Evolutionary conservation across 2,888 invertebrate species (phyloP), one percentile per base, ranked within the genome.

Genomic region (Caenorhabditis sinica): DNA sequence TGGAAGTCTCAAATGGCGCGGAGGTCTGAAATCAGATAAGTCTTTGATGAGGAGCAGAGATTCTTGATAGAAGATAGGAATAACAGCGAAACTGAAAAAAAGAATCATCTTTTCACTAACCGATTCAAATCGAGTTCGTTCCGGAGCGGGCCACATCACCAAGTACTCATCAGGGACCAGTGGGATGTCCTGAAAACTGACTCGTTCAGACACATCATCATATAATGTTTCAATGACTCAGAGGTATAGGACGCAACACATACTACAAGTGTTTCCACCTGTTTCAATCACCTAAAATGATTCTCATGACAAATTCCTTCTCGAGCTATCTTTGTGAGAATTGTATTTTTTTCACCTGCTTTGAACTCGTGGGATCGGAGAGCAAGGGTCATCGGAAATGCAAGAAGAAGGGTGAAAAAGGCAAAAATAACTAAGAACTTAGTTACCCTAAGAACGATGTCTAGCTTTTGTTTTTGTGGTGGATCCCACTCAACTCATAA

Each of bases 121-220:
- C 56, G 66, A 45, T 72, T 72, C 23, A 23, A 23, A n/a, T 49
- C 49, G 20, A n/a, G 20, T 1, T 20, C 20, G n/a, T 20, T 60
- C 51, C 36, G 75, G 66, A 11, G 68, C 66, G 9, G 72, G 72
- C 80, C 72, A 80, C 40, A 80, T 58, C n/a, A 43, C 66, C 72
- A 80, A 58, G n/a, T 72, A 49, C 25, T 72, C 80, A 36, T 72
- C 72, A 8, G 80, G 72, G 2, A 68, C 23, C n/a, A 80, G n/a
- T 43, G 80, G 80, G 13, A 77, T 68, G 9, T 65, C 66, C 80
- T 80, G 66, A 23, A 80, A 73, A 2, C 56, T 20, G 25, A 15
- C 23, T 25, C 33, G 33, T 6, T 33, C 8, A 4, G 33, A 33
- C 33, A 33, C 33, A 33, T 8, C 33, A 33, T n/a, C n/a, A n/a